These are phyloP conservation scores for Neocrepidodera transversa DNA, from an alignment of 2,888 invertebrate genomes.

Conservation along the genomic window DNA sequence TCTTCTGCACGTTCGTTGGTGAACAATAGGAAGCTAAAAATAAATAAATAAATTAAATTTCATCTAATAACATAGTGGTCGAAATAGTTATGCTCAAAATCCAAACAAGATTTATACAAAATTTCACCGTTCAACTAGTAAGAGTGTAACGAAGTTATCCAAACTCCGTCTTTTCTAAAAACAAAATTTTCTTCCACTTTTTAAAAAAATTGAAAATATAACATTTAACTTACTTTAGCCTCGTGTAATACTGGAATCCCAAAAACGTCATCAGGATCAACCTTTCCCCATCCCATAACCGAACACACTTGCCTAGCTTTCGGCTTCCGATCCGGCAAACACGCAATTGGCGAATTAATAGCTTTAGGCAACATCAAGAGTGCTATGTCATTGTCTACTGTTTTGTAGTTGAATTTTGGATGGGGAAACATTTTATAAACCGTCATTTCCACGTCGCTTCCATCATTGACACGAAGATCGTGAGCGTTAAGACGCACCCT, in stretches of 20 bases:
- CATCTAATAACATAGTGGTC: too few relatives aligned
- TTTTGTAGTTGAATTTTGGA: slow-evolving; percentile 85
- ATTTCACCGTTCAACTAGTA: too few relatives aligned
- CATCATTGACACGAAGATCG: slow-evolving; percentile 75
- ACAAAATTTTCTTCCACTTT: too few relatives aligned
- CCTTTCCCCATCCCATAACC: slow-evolving; percentile 94
- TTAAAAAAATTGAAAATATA: too few relatives aligned
- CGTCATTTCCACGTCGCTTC: slow-evolving; percentile 78
- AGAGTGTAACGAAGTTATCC: too few relatives aligned
- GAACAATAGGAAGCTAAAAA: slow-evolving; percentile 82
- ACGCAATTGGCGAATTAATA: slow-evolving; percentile 65
- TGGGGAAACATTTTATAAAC: slow-evolving; percentile 80
- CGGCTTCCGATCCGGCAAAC: slow-evolving; percentile 75
- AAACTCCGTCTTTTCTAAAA: too few relatives aligned
- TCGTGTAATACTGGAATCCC: slow-evolving; percentile 87
- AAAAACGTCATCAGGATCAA: slow-evolving; percentile 74
- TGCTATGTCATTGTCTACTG: slow-evolving; percentile 93
- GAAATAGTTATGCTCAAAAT: too few relatives aligned
- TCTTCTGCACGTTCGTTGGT: slow-evolving; percentile 76
- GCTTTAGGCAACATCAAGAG: slow-evolving; percentile 70
- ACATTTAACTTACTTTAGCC: slow-evolving; percentile 81
- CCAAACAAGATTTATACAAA: too few relatives aligned
- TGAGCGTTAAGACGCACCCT: slow-evolving; percentile 87
- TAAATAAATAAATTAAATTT: slow-evolving; percentile 21
- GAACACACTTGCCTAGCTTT: slow-evolving; percentile 76